phyloP scores from a whole-genome alignment of 1,140 invertebrate species.

The Drosophila ohnishii region DNA sequence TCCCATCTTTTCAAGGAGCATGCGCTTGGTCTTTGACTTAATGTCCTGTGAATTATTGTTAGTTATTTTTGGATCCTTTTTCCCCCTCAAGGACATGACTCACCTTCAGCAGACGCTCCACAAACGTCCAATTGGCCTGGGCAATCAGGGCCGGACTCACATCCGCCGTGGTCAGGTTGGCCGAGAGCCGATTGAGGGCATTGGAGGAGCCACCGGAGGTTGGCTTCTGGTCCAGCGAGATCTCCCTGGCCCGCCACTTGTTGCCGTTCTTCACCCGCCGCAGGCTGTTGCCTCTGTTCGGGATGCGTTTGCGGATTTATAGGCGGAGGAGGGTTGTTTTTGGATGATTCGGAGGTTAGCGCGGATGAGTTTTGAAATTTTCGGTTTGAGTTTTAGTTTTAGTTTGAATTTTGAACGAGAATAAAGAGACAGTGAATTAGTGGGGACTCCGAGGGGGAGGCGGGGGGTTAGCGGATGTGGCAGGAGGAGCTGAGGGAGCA shows the following conservation, averaged over 20 bases:
- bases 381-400: conserved; percentile 33
- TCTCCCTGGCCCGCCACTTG: conserved; percentile 86
- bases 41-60: conserved; percentile 87
- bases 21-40: conserved; percentile 97
- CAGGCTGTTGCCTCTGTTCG: conserved; percentile 85
- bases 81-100: background rate
- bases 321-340: conserved; percentile 29
- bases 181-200: conserved; percentile 74
- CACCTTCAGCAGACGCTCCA: conserved; percentile 97
- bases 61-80: background rate
- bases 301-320: conserved; percentile 31
- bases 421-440: conserved; percentile 63
- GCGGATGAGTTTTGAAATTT: conserved; percentile 58
- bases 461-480: background rate
- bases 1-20: conserved; percentile 99
- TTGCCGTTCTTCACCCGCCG: conserved; percentile 85
- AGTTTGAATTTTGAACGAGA: conserved; percentile 59
- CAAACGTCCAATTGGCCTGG: conserved; percentile 99
- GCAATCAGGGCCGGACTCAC: conserved; percentile 89
- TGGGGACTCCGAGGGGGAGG: conserved; percentile 32
- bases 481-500: conserved; percentile 13
- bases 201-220: conserved; percentile 35
- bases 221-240: conserved; percentile 84
- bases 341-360: conserved; percentile 58
- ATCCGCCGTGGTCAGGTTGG: conserved; percentile 77